Conservation (phyloP, 2,888 invertebrate genomes). For the Tinea pellionella region DNA sequence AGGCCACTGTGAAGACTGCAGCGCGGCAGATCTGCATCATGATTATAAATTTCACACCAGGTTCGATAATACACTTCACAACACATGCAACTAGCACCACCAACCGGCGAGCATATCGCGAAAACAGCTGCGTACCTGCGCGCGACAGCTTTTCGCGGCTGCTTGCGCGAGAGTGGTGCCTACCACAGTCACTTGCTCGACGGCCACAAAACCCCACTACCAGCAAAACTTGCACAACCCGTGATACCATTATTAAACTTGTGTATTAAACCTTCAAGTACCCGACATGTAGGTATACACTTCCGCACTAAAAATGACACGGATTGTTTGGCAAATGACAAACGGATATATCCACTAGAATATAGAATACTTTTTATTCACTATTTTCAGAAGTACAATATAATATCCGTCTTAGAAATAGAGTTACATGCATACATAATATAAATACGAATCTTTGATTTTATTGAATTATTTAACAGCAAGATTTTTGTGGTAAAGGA, state of each 20-base stretch:
- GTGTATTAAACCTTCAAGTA: constrained; percentile 10
- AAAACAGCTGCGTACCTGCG: constrained; percentile 28
- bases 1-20: constrained; percentile 36
- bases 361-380: not conserved
- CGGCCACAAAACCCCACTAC: constrained; percentile 4
- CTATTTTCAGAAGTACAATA: not conserved
- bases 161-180: constrained; percentile 34
- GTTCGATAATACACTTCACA: constrained; percentile 27
- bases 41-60: constrained; percentile 22
- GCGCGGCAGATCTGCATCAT: constrained; percentile 50
- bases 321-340: constrained; percentile 28
- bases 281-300: constrained; percentile 15
- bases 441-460: no score
- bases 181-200: not conserved
- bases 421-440: not conserved
- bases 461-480: no score
- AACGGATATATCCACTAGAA: not conserved
- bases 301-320: constrained; percentile 47
- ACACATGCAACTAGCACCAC: constrained; percentile 60
- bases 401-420: not conserved
- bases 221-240: constrained; percentile 9
- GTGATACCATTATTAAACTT: constrained; percentile 13
- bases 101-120: constrained; percentile 45
- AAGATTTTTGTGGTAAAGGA: no score
- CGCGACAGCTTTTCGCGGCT: constrained; percentile 59